Conservation (phyloP, 2,797 vertebrate species). For the Eleutherodactylus coqui region DNA sequence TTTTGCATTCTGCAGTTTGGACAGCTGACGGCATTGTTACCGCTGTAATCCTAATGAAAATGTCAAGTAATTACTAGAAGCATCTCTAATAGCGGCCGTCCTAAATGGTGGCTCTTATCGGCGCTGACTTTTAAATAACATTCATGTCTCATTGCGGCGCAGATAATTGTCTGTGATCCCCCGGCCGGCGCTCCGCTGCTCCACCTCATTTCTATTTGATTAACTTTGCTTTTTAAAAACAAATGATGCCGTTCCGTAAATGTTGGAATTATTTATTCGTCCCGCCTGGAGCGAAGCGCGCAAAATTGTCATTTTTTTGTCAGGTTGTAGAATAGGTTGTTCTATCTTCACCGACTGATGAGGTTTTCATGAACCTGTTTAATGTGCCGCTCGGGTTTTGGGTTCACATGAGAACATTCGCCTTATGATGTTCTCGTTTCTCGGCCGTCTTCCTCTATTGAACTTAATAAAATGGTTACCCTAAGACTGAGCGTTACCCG, state of each 20-base stretch:
- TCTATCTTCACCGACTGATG: neutral
- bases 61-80: conserved; percentile 56
- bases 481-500: too few species aligned
- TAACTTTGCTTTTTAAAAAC: conserved; percentile 35
- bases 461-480: too few species aligned
- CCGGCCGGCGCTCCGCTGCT: neutral
- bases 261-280: neutral
- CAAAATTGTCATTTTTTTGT: neutral
- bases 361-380: neutral
- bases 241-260: neutral
- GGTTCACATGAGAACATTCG: too few species aligned
- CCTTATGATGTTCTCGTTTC: too few species aligned
- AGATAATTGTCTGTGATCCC: conserved; percentile 39
- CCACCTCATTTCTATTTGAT: conserved; percentile 39
- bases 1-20: neutral
- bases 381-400: neutral
- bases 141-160: conserved; percentile 38
- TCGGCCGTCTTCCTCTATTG: too few species aligned
- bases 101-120: conserved; percentile 37
- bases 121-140: conserved; percentile 62
- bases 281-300: neutral
- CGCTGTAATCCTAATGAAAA: conserved; percentile 49
- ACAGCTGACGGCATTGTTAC: neutral
- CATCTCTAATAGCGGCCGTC: conserved; percentile 12
- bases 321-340: neutral